Base-by-base conservation (phyloP, 2,797 vertebrate species). In the Saxicola maurus region DNA sequence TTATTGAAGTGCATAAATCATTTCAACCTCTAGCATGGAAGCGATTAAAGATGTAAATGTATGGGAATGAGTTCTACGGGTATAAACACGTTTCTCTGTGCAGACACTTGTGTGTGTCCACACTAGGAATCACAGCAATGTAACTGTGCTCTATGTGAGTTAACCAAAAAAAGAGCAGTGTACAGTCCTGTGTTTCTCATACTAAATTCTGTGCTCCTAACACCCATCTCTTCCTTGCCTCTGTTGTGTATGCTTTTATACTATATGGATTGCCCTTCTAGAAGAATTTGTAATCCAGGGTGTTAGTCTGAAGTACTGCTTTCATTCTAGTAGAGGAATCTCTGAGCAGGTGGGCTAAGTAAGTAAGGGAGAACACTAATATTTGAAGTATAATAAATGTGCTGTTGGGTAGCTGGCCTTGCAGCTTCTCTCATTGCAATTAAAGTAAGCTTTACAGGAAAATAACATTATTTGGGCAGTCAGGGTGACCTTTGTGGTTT, bases 41-140 rank as follows among this genome's bases (percentile, higher is more conserved):
- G 77, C 2, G 7, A 77, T 81, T 95, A 91, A 87, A 66, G 48
- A 83, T 93, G 87, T 75, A 93, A 89, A 91, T 89, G 11, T 66
- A 25, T 69, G 60, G 33, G 59, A 75, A 64, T 76, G 43, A 90
- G 46, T 83, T 89, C 10, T 12, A 68, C 5, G 0, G 48, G 83
- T 90, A 55, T 62, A 75, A 93, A 65, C 83, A 77, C 0, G 7
- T 75, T 46, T 80, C 18, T 83, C 53, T 75, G 0, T 37, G 42
- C n/a, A 86, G 66, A 30, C 68, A 82, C 21, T 69, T 42, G 30
- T 31, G 35, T 78, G 28, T 79, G 85, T 91, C 90, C 67, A 69
- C 59, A 23, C 14, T 24, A 78, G 45, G 59, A 75, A 67, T 78
- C 74, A 67, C 55, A 45, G 38, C 53, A 37, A 5, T 8, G 42